Percentiles rank a stretch among this genome's conserved stretches.
Evolutionary conservation across 2,113 vertebrate species (phyloP).

Genomic region (Galbula dea): DNA sequence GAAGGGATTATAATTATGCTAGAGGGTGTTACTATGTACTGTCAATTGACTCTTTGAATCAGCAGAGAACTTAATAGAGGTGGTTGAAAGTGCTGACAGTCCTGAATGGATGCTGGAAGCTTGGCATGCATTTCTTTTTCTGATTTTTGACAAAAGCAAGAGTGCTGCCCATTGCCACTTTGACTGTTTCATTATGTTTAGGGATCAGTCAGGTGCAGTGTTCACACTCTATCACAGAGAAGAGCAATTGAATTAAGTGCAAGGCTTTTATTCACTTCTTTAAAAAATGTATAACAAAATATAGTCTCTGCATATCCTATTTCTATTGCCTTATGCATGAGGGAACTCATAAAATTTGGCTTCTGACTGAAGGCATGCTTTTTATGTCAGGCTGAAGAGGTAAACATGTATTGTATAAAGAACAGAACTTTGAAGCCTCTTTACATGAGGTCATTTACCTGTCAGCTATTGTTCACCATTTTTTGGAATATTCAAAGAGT

Average conservation of each 20-base stretch:
- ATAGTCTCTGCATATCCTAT: conserved; percentile 10
- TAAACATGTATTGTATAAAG: conserved; percentile 48
- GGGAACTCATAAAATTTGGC: conserved; percentile 2
- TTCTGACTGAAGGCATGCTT: conserved; percentile 30
- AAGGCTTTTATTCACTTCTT: conserved; percentile 27
- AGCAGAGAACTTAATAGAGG: background rate
- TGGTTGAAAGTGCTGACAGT: background rate
- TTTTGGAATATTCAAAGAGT: background rate
- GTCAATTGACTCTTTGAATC: background rate
- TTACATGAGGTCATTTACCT: conserved; percentile 33
- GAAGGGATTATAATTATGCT: background rate
- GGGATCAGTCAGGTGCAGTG: conserved; percentile 37
- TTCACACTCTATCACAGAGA: conserved; percentile 22
- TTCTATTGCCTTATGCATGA: conserved; percentile 55
- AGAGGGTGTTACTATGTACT: background rate
- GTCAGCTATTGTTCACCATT: conserved; percentile 13
- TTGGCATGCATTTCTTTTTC: background rate
- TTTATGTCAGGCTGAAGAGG: conserved; percentile 23
- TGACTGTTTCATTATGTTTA: conserved; percentile 22
- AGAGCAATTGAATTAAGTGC: conserved; percentile 37
- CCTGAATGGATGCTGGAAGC: background rate
- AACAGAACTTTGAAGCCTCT: conserved; percentile 33
- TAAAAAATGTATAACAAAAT: background rate
- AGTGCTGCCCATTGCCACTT: conserved; percentile 19
- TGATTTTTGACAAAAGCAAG: conserved; percentile 36